phyloP scores from a whole-genome alignment of 2,888 invertebrate genomes.

The Drosophila siamana region DNA sequence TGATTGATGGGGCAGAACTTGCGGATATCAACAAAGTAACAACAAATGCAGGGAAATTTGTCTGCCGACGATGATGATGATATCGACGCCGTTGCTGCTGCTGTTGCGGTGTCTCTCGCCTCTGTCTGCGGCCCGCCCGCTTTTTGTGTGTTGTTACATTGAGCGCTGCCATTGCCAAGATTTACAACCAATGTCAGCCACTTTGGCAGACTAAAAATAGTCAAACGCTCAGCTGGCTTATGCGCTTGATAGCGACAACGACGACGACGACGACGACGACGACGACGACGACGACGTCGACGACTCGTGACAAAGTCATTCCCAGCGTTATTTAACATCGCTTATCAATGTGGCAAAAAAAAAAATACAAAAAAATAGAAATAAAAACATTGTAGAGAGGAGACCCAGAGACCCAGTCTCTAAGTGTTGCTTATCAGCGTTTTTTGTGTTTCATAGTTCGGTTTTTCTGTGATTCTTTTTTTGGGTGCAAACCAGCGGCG shows the following conservation, averaged over 20 bases:
- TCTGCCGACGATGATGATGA: neutral
- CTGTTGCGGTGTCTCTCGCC: neutral
- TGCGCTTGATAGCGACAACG: slow-evolving; percentile 43
- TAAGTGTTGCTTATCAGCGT: slow-evolving; percentile 24
- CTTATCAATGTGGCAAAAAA: slow-evolving; percentile 61
- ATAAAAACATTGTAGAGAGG: neutral
- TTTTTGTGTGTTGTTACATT: slow-evolving; percentile 51
- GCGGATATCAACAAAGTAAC: slow-evolving; percentile 10
- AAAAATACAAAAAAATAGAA: too few species aligned
- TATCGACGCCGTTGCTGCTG: too few species aligned
- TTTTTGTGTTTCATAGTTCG: neutral
- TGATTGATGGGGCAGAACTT: slow-evolving; percentile 43
- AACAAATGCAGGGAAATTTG: slow-evolving; percentile 21
- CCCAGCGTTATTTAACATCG: slow-evolving; percentile 36
- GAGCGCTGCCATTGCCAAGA: slow-evolving; percentile 72
- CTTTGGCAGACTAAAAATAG: slow-evolving; percentile 55
- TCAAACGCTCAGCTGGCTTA: slow-evolving; percentile 51
- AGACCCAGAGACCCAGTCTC: slow-evolving; percentile 8
- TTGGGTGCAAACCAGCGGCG: slow-evolving; percentile 51
- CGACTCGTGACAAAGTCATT: slow-evolving; percentile 63
- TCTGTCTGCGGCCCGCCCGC: slow-evolving; percentile 25
- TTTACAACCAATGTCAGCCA: slow-evolving; percentile 75
- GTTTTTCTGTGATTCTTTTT: neutral
- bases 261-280: slow-evolving; percentile 14
- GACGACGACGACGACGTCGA: slow-evolving; percentile 13